phyloP scores from a whole-genome alignment of 2,888 invertebrate genomes.

The Auanema freiburgensis region DNA sequence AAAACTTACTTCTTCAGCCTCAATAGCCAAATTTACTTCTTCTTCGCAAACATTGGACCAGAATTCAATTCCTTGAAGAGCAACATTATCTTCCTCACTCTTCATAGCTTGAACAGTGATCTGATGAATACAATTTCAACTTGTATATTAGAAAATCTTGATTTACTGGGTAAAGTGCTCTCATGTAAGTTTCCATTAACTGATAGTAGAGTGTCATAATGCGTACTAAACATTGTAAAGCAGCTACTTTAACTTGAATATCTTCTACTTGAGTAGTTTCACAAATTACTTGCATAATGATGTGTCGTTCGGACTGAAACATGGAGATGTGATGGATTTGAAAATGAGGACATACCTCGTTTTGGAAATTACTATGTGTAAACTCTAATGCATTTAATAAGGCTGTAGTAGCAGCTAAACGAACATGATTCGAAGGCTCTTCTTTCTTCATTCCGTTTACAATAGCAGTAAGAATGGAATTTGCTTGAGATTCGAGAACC shows the following conservation, averaged over 20 bases:
- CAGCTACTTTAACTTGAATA: conserved; percentile 89
- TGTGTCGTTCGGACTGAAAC: conserved; percentile 83
- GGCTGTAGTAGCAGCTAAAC: conserved; percentile 93
- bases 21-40: conserved; percentile 91
- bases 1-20: conserved; percentile 74
- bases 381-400: conserved; percentile 96
- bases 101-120: conserved; percentile 98
- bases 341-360: conserved; percentile 72
- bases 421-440: conserved; percentile 82
- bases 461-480: conserved; percentile 95
- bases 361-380: conserved; percentile 96
- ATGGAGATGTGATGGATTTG: conserved; percentile 1
- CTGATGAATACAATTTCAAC: conserved; percentile 66
- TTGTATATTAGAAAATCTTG: not conserved
- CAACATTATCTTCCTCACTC: conserved; percentile 88
- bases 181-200: conserved; percentile 99
- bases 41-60: conserved; percentile 99
- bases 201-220: conserved; percentile 97
- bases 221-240: conserved; percentile 95
- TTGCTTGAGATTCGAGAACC: conserved; percentile 86
- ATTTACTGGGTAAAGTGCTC: conserved; percentile 86
- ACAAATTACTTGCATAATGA: conserved; percentile 99
- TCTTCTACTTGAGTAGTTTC: conserved; percentile 93
- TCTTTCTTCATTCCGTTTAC: conserved; percentile 96
- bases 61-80: conserved; percentile 82